Percentiles rank a stretch among this genome's conserved stretches.
Evolutionary conservation across 2,888 invertebrate genomes (phyloP).

Genomic region (Epirrita christyi): DNA sequence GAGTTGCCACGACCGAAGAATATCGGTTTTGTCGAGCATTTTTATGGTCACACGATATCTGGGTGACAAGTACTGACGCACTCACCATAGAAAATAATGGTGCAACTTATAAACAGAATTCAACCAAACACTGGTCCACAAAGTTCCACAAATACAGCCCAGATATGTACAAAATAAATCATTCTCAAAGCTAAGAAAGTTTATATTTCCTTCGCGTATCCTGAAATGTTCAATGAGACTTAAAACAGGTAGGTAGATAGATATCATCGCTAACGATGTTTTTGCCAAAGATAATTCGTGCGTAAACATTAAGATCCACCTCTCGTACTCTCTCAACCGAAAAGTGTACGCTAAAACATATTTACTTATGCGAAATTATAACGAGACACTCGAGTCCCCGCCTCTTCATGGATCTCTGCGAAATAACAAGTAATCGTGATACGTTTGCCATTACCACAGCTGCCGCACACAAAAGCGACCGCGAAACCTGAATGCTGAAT

Average conservation of each 20-base stretch:
- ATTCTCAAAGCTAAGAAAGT: neutral
- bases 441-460: constrained; percentile 53
- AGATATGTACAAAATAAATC: no score
- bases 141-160: no score
- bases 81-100: no score
- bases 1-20: no score
- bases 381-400: constrained; percentile 67
- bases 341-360: constrained; percentile 72
- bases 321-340: constrained; percentile 50
- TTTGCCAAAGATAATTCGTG: constrained; percentile 66
- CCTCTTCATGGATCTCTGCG: constrained; percentile 52
- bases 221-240: constrained; percentile 18
- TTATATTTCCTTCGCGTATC: constrained; percentile 1
- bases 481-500: constrained; percentile 59
- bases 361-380: constrained; percentile 80
- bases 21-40: no score
- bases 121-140: no score
- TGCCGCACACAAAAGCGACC: constrained; percentile 61
- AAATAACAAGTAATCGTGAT: constrained; percentile 70
- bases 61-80: no score
- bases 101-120: no score
- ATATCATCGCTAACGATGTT: constrained; percentile 57
- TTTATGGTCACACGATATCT: no score
- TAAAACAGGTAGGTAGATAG: constrained; percentile 18
- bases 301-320: constrained; percentile 68